Conservation (phyloP, 2,888 invertebrate genomes). For the Abrostola triplasia region DNA sequence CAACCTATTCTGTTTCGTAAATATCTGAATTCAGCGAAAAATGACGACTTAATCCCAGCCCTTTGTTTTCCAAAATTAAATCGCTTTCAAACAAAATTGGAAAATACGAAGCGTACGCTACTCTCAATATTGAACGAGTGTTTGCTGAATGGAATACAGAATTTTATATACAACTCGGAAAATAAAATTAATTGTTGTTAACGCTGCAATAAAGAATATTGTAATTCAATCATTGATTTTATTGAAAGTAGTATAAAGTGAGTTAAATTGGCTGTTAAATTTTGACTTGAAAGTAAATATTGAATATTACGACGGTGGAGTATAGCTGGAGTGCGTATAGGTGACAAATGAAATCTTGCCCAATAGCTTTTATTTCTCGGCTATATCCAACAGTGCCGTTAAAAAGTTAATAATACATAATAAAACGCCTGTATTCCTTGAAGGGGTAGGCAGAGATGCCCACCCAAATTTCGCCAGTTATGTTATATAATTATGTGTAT, state of each 20-base stretch:
- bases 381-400: too few relatives aligned
- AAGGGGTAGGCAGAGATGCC: too few relatives aligned
- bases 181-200: constrained; percentile 46
- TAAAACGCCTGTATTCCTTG: too few relatives aligned
- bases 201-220: constrained; percentile 30
- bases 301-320: too few relatives aligned
- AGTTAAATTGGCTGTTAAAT: too few relatives aligned
- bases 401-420: too few relatives aligned
- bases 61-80: constrained; percentile 82
- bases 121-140: constrained; percentile 49
- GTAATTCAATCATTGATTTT: constrained; percentile 28
- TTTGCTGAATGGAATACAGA: constrained; percentile 55
- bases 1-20: constrained; percentile 52
- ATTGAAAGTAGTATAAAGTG: constrained; percentile 27
- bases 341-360: too few relatives aligned
- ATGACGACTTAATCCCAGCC: constrained; percentile 70
- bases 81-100: constrained; percentile 77
- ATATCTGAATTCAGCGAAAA: constrained; percentile 58
- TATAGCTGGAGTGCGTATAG: too few relatives aligned
- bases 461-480: too few relatives aligned
- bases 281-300: too few relatives aligned
- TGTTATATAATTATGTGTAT: too few relatives aligned
- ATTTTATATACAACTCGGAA: constrained; percentile 50
- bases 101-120: constrained; percentile 61
- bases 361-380: too few relatives aligned